Conservation (phyloP, 2,888 invertebrate species). For the Sinotaia quadrata region DNA sequence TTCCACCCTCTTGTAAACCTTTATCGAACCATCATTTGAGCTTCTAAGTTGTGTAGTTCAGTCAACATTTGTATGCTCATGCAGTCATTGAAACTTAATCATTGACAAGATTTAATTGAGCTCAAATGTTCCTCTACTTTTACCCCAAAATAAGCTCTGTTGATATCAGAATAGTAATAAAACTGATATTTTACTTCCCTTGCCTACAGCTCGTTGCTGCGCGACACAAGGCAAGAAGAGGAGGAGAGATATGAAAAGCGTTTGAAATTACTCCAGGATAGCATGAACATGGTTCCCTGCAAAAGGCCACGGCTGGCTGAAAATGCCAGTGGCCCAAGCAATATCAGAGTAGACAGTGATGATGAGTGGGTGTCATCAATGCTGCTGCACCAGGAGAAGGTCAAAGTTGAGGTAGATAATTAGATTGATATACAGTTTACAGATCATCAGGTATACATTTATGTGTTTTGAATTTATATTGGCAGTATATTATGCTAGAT, state of each 20-base stretch:
- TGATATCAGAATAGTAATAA: background rate
- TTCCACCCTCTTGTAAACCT: too few species aligned
- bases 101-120: background rate
- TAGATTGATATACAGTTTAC: too few species aligned
- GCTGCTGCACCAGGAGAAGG: constrained; percentile 54
- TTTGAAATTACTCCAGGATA: constrained; percentile 51
- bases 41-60: too few species aligned
- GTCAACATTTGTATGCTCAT: too few species aligned
- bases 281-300: constrained; percentile 32
- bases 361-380: constrained; percentile 65
- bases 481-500: too few species aligned
- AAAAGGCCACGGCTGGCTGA: constrained; percentile 33
- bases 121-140: background rate
- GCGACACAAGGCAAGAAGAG: constrained; percentile 44
- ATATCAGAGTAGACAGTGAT: constrained; percentile 52
- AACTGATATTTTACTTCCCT: background rate
- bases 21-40: too few species aligned
- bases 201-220: constrained; percentile 28
- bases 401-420: constrained; percentile 59
- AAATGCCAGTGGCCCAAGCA: constrained; percentile 23
- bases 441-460: too few species aligned
- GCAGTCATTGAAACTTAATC: too few species aligned
- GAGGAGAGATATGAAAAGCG: constrained; percentile 58
- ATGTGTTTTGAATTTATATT: too few species aligned
- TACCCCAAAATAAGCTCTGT: background rate